Percentiles rank a stretch among this genome's conserved stretches.
phyloP scores from a whole-genome alignment of 2,888 invertebrate species.

The Mesodorylaimus sp. region DNA sequence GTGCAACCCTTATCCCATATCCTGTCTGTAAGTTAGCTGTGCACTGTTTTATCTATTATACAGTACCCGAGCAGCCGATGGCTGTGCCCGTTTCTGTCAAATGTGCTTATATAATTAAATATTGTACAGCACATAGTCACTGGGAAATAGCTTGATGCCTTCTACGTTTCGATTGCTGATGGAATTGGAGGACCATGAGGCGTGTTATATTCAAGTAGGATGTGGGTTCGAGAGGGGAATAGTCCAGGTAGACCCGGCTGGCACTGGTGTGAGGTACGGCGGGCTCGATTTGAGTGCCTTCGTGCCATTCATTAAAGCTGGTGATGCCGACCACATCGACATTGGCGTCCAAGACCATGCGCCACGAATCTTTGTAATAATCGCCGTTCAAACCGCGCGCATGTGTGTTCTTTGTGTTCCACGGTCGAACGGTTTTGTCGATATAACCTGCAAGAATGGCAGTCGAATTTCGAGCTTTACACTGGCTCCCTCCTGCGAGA shows the following conservation, averaged over 20 bases:
- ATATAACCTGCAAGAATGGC: slow-evolving; percentile 52
- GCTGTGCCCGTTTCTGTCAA: too few relatives aligned
- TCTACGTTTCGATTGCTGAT: too few relatives aligned
- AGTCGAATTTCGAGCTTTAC: slow-evolving; percentile 38
- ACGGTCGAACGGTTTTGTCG: slow-evolving; percentile 45
- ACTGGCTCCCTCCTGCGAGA: too few relatives aligned
- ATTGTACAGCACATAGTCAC: too few relatives aligned
- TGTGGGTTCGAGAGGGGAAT: slow-evolving; percentile 43
- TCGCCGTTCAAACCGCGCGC: slow-evolving; percentile 41
- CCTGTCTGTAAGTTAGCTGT: too few relatives aligned
- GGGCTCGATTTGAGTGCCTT: slow-evolving; percentile 55
- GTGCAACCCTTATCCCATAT: too few relatives aligned
- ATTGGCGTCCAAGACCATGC: slow-evolving; percentile 41
- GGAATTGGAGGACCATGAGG: slow-evolving; percentile 25
- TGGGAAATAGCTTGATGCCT: too few relatives aligned
- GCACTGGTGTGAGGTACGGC: slow-evolving; percentile 37
- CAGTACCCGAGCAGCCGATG: too few relatives aligned
- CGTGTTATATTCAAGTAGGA: slow-evolving; percentile 47
- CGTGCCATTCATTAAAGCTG: slow-evolving; percentile 56
- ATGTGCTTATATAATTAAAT: too few relatives aligned
- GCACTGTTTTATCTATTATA: too few relatives aligned
- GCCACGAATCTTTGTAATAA: slow-evolving; percentile 48
- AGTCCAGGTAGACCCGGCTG: slow-evolving; percentile 40
- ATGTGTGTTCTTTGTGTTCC: slow-evolving; percentile 41
- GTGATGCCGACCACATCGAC: slow-evolving; percentile 46